phyloP scores from a whole-genome alignment of 2,888 invertebrate genomes.

The Macaria notata region DNA sequence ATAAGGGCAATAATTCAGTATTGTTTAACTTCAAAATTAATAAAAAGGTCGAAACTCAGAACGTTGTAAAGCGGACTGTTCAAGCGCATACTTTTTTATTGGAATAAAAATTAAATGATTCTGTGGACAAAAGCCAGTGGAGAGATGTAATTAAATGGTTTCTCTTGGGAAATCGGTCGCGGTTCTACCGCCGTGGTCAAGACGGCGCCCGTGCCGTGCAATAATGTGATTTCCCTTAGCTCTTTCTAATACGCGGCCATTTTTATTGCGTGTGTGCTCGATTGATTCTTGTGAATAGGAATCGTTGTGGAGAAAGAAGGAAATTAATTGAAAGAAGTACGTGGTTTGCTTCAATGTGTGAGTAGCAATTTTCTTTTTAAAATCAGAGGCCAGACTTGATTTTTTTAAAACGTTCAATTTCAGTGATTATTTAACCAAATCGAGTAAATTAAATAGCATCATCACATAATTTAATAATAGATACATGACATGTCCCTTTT shows the following conservation, averaged over 20 bases:
- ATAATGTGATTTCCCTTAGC: conserved; percentile 20
- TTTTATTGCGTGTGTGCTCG: conserved; percentile 14
- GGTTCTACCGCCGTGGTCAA: conserved; percentile 24
- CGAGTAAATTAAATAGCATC: no score
- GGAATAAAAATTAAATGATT: conserved; percentile 19
- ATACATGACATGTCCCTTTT: no score
- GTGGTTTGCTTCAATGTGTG: no score
- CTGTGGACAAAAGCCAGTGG: conserved; percentile 9
- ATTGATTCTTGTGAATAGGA: conserved; percentile 9
- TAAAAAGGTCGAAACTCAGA: not conserved
- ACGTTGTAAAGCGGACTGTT: not conserved
- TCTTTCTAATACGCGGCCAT: conserved; percentile 11
- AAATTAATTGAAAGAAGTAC: not conserved
- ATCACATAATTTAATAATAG: no score
- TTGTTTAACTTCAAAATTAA: no score
- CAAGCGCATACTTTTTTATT: not conserved
- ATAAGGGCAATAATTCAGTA: no score
- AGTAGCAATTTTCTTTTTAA: no score
- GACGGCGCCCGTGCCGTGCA: conserved; percentile 10
- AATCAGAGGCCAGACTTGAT: no score
- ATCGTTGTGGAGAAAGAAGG: not conserved
- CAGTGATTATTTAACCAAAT: no score
- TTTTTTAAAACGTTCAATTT: no score
- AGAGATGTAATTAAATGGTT: conserved; percentile 14
- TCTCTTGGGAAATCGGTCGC: conserved; percentile 16